Base-by-base conservation (phyloP, 1,140 invertebrate species). In the Acromyrmex heyeri region DNA sequence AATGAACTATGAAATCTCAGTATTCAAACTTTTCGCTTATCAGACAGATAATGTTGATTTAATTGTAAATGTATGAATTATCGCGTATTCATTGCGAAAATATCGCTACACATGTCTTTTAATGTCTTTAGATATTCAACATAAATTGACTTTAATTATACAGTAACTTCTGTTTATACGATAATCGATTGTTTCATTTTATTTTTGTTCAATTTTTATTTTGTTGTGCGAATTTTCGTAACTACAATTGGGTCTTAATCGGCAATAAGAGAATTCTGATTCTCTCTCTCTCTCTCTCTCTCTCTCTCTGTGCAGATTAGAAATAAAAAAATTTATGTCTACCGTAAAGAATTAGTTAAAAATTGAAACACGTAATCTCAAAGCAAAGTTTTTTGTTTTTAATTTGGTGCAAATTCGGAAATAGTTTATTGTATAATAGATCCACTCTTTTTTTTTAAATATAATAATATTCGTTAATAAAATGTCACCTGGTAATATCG, bases 21-120 rank as follows among this genome's bases (percentile, higher is more conserved):
- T 75, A 83, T 61, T 75, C 57, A 75, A 83, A 83, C 16, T 75
- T 82, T 59, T 73, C 18, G 18, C 21, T 59, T 44, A 16, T 27
- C 7, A 18, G 21, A 53, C 10, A 55, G 10, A 21, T 64, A 67
- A 55, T 44, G 16, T 6, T 3, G 38, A 53, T 21, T 38, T 38
- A 48, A 62, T 77, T 48, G 10, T 21, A 59, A 27, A 44, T 61
- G 16, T 61, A 12, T 8, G 5, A 48, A 62, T 77, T 76, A 38
- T 44, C 21, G 2, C 16, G 38, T 18, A 62, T 77, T 44, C 3
- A 76, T 59, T 21, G 18, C 14, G 14, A 53, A 53, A 30, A 79
- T 59, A 6, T 59, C 2, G 7, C 1, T 53, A 30, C 12, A 7
- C 30, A 55, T 21, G 1, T 50, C 0, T 1, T 14, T 30, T 7